Evolutionary conservation across 2,888 invertebrate species (phyloP), one percentile per base, ranked within the genome.

Genomic region (Coleophora flavipennella): DNA sequence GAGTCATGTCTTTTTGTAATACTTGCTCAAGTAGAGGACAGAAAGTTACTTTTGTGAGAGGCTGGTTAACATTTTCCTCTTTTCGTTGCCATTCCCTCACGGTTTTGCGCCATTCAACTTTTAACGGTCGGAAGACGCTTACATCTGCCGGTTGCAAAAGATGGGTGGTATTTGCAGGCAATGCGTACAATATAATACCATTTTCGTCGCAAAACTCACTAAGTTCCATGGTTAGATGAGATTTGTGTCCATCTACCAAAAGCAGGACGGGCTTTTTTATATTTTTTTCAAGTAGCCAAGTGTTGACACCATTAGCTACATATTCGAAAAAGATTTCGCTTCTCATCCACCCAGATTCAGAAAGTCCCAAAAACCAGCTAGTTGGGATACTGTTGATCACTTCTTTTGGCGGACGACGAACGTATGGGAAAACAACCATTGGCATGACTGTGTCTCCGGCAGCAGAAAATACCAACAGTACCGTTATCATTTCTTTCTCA

Each of bases 401-500:
- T 27, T 43, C 44, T 39, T 41, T 48, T 31, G 41, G 43, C 13
- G 38, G 40, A 40, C 44, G 40, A 11, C 46, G 27, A 12, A 43
- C 27, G 29, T 43, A 46, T 10, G 41, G 49, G 36, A 48, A 51
- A 36, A 43, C 49, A 31, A 46, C 46, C 44, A 46, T 40, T 10
- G 53, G 50, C 32, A 48, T 45, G 13, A 44, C 40, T 27, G 45
- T 41, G 20, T 44, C 33, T n/a, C 54, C 50, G 29, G 28, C n/a
- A 28, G 54, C 54, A 33, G 47, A 31, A 33, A 54, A 46, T 31
- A 42, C 36, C 12, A 51, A 38, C 11, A 54, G 31, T 11, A 48
- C 44, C 13, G 52, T 57, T 9, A 57, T 35, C 31, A 42, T 45
- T 33, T 52, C 50, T 43, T 56, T 55, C 43, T 56, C 50, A 1